phyloP scores from a whole-genome alignment of 1,140 invertebrate species.

The Bombus soroeensis region DNA sequence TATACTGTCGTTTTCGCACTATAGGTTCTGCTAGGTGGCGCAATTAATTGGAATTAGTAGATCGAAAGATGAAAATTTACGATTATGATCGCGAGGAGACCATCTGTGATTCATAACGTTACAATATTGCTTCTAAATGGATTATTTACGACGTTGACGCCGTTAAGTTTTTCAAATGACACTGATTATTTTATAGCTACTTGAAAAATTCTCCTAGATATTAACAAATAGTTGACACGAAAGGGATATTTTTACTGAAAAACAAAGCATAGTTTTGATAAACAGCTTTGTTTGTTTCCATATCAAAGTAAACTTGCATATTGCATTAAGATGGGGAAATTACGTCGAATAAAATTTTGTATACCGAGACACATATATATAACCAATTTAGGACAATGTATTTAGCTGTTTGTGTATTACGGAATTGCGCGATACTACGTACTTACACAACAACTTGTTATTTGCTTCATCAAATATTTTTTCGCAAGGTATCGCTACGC shows the following conservation, averaged over 20 bases:
- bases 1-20: not conserved
- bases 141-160: not conserved
- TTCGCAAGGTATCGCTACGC: too few relatives aligned
- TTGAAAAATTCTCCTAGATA: not conserved
- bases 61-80: constrained; percentile 12
- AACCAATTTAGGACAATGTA: not conserved
- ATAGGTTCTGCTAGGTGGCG: not conserved
- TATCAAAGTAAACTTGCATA: not conserved
- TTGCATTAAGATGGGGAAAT: not conserved
- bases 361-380: not conserved
- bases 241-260: not conserved
- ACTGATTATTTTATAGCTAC: not conserved
- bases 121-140: not conserved
- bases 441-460: too few relatives aligned
- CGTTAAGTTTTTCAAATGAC: not conserved
- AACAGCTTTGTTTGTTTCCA: not conserved
- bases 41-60: constrained; percentile 21
- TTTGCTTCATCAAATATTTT: too few relatives aligned
- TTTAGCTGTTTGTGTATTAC: too few relatives aligned
- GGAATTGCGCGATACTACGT: too few relatives aligned
- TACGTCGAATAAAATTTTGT: not conserved
- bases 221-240: not conserved
- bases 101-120: not conserved
- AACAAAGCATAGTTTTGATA: not conserved
- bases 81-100: not conserved